phyloP scores from a whole-genome alignment of 1,140 invertebrate species.

The Diachasmimorpha longicaudata region DNA sequence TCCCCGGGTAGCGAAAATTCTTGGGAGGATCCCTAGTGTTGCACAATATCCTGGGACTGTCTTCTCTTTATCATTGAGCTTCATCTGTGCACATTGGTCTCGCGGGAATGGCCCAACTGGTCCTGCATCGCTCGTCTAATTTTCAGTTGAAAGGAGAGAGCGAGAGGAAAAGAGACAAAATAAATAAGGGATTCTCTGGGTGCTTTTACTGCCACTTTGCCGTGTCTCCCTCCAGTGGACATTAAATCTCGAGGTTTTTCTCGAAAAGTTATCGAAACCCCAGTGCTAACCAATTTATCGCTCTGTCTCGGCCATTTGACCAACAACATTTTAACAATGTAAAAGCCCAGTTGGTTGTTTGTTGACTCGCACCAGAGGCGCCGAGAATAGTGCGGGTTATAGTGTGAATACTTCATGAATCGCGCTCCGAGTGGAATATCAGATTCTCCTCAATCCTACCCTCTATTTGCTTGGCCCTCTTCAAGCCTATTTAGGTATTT shows the following conservation, averaged over 20 bases:
- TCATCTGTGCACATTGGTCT: neutral
- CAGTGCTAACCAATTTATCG: neutral
- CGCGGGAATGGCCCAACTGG: neutral
- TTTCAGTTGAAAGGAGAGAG: neutral
- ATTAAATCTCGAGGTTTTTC: neutral
- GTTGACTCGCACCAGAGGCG: neutral
- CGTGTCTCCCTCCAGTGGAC: neutral
- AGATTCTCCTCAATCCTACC: too few relatives aligned
- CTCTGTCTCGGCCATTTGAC: neutral
- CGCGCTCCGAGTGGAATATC: neutral
- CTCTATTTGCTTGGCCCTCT: too few relatives aligned
- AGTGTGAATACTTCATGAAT: neutral
- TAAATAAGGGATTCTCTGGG: too few relatives aligned
- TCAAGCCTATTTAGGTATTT: too few relatives aligned
- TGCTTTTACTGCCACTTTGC: neutral
- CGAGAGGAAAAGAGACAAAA: neutral
- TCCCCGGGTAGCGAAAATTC: conserved; percentile 43
- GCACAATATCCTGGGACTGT: neutral
- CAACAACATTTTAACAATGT: conserved; percentile 9
- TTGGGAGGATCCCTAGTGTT: conserved; percentile 14
- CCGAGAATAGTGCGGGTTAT: neutral
- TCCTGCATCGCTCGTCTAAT: neutral
- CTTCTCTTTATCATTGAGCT: neutral
- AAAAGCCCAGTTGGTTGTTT: neutral
- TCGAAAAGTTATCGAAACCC: neutral